Evolutionary conservation across 2,113 vertebrate genomes (phyloP), one percentile per base, ranked within the genome.

Genomic region (Pogonocichla stellata): DNA sequence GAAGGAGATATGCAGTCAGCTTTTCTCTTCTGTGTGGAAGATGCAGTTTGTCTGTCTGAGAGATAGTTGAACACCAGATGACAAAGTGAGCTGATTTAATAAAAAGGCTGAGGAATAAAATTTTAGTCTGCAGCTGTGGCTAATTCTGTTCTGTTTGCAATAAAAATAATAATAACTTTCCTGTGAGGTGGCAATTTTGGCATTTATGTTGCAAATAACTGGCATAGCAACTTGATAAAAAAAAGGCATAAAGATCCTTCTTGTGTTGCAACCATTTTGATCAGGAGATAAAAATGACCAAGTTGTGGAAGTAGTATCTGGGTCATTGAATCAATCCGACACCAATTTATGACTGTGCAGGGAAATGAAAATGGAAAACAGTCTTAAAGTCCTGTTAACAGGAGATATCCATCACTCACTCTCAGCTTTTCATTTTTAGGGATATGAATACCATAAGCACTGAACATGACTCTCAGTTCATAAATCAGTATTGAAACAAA

Each of bases 401-500:
- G 90, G 93, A 95, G 90, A 88, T 73, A 92, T 50, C 56, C 84
- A 94, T 95, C 82, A 77, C 42, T 93, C 78, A 83, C 4, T 4
- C 74, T 87, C 84, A 87, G 77, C 84, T 77, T 88, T 69, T 78
- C 62, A 58, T 42, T 91, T 93, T 94, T 84, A 87, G 80, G 73
- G 38, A 23, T 78, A 53, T 61, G 70, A 96, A 95, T 81, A 45
- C 48, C 71, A 42, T 92, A 82, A 93, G 45, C 65, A 67, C 74
- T 60, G 66, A 92, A 79, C 89, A 40, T 2, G 22, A 28, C 40
- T 38, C 69, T 80, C 38, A 72, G 61, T 69, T 92, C 40, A 19
- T 96, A 90, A 96, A 96, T 96, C 73, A 93, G 62, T 29, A 95
- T 72, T 91, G 87, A 90, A 97, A 97, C 81, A 97, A 97, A 93